These are phyloP conservation scores for Excalfactoria chinensis DNA, from an alignment of 2,113 vertebrate genomes.

Conservation along the genomic window DNA sequence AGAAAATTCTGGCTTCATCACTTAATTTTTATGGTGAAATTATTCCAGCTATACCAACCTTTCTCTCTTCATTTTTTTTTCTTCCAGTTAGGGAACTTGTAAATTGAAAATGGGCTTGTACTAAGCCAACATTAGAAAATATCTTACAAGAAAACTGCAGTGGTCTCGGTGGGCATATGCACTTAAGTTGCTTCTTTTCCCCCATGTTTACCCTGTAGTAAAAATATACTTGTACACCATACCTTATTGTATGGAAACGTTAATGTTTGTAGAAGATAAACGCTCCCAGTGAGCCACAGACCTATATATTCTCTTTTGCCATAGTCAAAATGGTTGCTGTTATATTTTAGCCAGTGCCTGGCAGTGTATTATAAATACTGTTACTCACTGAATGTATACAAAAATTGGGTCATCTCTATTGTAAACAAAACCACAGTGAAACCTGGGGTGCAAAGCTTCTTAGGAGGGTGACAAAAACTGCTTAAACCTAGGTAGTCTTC, in stretches of 20 bases:
- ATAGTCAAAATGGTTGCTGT: constrained; percentile 16
- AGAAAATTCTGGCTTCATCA: constrained; percentile 47
- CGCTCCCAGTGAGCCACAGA: constrained; percentile 22
- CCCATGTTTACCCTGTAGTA: constrained; percentile 8
- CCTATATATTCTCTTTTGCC: not conserved
- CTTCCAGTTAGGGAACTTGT: constrained; percentile 2
- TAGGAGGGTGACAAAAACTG: constrained; percentile 15
- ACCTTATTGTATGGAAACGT: constrained; percentile 12
- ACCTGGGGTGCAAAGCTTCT: constrained; percentile 43
- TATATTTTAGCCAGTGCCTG: constrained; percentile 35
- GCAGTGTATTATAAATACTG: not conserved
- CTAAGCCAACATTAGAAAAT: constrained; percentile 43
- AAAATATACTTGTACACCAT: constrained; percentile 61
- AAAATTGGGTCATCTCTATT: constrained; percentile 19
- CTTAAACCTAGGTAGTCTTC: constrained; percentile 45
- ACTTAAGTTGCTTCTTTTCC: not conserved
- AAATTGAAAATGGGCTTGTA: constrained; percentile 66
- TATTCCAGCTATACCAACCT: constrained; percentile 53
- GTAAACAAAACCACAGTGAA: constrained; percentile 66
- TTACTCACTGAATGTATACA: constrained; percentile 8
- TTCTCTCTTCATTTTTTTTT: constrained; percentile 20
- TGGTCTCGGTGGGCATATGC: constrained; percentile 37
- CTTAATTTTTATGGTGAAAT: constrained; percentile 36
- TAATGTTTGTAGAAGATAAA: constrained; percentile 21
- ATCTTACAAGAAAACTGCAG: constrained; percentile 10